Conservation (phyloP, 2,113 vertebrate species). For the Crotalus helleri region DNA sequence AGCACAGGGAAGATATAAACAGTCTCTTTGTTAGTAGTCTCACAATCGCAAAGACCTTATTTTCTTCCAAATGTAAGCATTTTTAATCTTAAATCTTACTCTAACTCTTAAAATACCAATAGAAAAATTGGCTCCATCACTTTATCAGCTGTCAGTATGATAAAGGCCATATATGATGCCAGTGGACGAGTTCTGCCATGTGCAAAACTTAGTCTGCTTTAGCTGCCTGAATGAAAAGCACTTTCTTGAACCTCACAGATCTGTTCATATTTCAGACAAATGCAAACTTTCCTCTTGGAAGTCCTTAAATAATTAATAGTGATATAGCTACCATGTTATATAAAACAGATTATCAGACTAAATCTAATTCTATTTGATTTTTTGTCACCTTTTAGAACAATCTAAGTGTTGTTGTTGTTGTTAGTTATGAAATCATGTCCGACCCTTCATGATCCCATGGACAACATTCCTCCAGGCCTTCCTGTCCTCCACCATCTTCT, state of each 20-base stretch:
- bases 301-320: not conserved
- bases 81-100: not conserved
- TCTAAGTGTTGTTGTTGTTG: not conserved
- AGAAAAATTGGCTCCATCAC: not conserved
- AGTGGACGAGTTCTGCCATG: not conserved
- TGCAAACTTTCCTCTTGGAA: not conserved
- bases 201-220: not conserved
- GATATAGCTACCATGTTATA: not conserved
- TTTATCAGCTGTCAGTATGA: not conserved
- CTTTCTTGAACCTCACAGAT: not conserved
- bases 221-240: not conserved
- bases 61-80: not conserved
- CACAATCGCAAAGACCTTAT: not conserved
- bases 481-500: no score
- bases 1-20: not conserved
- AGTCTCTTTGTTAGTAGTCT: not conserved
- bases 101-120: not conserved
- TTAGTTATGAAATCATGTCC: no score
- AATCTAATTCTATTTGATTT: not conserved
- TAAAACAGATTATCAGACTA: not conserved
- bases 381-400: not conserved
- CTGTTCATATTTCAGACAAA: not conserved
- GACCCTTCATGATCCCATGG: no score
- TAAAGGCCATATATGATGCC: not conserved
- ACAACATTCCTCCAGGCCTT: no score